Conservation (phyloP, 2,797 vertebrate genomes). For the Scomberomorus guttatus region DNA sequence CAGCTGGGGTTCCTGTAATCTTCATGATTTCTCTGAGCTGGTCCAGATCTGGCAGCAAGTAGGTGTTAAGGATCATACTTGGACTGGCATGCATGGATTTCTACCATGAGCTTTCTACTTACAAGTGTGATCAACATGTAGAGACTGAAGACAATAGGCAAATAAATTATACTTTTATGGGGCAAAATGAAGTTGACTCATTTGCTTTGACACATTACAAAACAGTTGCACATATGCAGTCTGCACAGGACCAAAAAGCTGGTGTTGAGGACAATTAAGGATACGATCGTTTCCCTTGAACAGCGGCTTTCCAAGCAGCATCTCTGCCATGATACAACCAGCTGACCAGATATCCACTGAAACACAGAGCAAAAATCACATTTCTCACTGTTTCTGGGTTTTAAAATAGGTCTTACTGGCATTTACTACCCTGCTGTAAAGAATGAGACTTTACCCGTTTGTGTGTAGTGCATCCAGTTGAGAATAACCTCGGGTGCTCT, state of each 20-base stretch:
- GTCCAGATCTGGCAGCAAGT: constrained; percentile 91
- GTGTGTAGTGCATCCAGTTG: constrained; percentile 98
- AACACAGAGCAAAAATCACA: constrained; percentile 36
- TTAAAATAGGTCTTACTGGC: not conserved
- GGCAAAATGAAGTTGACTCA: not conserved
- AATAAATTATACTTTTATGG: not conserved
- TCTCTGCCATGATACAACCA: constrained; percentile 99
- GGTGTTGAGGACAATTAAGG: constrained; percentile 82
- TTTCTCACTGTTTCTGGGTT: not conserved
- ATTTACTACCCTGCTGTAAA: not conserved
- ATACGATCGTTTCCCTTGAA: constrained; percentile 99
- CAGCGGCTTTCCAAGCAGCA: constrained; percentile 94
- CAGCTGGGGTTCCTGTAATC: constrained; percentile 93
- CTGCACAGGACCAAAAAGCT: not conserved
- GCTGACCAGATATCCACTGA: constrained; percentile 99
- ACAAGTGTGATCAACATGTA: not conserved
- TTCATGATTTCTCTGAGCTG: constrained; percentile 99
- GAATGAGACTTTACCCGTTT: constrained; percentile 87
- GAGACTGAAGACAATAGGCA: not conserved
- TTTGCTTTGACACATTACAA: not conserved
- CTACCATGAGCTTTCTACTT: not conserved
- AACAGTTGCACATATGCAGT: not conserved
- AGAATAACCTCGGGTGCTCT: constrained; percentile 97
- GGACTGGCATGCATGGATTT: not conserved
- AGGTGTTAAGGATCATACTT: constrained; percentile 57